Percentiles rank a stretch among this genome's conserved stretches.
These are phyloP conservation scores for Drosophila neotestacea DNA, from an alignment of 2,888 invertebrate species.

Conservation along the genomic window DNA sequence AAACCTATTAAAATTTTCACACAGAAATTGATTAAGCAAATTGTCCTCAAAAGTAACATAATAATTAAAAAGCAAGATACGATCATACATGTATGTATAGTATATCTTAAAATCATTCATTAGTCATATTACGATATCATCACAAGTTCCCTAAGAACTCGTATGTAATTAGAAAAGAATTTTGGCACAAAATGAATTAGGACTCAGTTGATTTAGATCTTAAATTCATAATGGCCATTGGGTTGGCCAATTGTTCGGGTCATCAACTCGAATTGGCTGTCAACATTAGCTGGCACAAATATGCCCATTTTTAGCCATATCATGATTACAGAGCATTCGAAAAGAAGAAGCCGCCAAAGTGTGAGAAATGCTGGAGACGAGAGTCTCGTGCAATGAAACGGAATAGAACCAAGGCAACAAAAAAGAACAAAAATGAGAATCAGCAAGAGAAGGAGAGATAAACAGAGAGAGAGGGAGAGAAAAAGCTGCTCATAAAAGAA, in stretches of 20 bases:
- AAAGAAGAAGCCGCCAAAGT: constrained; percentile 59
- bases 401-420: constrained; percentile 55
- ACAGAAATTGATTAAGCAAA: too few species aligned
- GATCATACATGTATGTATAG: too few species aligned
- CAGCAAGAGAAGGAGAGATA: neutral
- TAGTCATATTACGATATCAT: constrained; percentile 1
- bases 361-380: constrained; percentile 58
- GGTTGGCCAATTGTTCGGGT: constrained; percentile 25
- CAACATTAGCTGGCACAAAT: constrained; percentile 66
- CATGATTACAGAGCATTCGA: constrained; percentile 61
- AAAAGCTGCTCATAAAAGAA: constrained; percentile 51
- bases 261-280: constrained; percentile 33
- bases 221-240: constrained; percentile 12
- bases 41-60: neutral
- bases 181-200: constrained; percentile 11
- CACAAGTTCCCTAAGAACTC: neutral
- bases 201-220: constrained; percentile 10
- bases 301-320: constrained; percentile 65
- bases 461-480: constrained; percentile 4
- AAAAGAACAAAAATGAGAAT: constrained; percentile 13
- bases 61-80: neutral
- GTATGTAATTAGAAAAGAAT: neutral
- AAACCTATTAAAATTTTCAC: too few species aligned
- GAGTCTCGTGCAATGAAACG: constrained; percentile 54
- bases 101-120: neutral